These are phyloP conservation scores for Circaetus gallicus DNA, from an alignment of 2,113 vertebrate species.

Conservation along the genomic window DNA sequence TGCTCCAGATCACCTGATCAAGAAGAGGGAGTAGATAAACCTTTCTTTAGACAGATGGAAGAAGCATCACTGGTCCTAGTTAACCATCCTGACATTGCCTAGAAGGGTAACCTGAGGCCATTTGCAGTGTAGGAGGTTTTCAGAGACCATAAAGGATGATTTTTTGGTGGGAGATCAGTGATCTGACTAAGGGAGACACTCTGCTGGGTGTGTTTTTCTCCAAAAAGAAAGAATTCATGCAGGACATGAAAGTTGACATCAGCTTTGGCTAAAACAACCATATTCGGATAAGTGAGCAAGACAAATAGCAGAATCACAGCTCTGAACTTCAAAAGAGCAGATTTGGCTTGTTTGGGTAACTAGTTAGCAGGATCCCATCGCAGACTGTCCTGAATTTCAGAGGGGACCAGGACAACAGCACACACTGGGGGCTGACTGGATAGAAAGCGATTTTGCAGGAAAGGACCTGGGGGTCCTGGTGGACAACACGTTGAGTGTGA, in stretches of 20 bases:
- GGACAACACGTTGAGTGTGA: neutral
- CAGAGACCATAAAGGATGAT: neutral
- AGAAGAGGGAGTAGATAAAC: neutral
- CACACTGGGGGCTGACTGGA: neutral
- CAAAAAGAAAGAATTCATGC: neutral
- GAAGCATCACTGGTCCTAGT: neutral
- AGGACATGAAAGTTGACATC: neutral
- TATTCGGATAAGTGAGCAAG: neutral
- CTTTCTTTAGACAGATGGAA: neutral
- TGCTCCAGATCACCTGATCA: neutral
- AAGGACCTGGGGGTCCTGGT: neutral
- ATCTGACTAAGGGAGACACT: no score
- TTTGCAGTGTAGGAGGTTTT: neutral
- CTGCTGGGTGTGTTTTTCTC: neutral
- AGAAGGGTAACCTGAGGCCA: neutral
- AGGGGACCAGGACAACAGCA: neutral
- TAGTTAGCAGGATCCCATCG: neutral
- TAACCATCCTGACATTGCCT: neutral
- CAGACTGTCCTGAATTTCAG: neutral
- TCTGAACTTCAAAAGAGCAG: neutral
- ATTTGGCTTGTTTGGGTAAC: neutral
- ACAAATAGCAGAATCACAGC: neutral
- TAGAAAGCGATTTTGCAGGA: neutral
- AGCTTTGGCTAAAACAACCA: neutral
- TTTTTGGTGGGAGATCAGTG: neutral